These are phyloP conservation scores for Tyria jacobaeae DNA, from an alignment of 2,888 invertebrate genomes.

Conservation along the genomic window DNA sequence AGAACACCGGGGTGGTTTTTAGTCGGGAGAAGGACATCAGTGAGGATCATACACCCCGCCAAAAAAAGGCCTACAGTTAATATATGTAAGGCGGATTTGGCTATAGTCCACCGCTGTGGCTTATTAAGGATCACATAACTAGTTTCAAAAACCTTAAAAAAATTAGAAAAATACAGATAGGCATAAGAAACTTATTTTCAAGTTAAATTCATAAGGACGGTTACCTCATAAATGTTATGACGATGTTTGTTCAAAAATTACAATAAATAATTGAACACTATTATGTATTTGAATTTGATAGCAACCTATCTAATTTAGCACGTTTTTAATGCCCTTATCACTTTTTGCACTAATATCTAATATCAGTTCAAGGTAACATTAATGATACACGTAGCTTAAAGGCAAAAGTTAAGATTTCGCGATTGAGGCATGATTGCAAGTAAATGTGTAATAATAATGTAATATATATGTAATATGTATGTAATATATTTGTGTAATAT, in stretches of 20 bases:
- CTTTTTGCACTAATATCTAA: not conserved
- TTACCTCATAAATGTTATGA: not conserved
- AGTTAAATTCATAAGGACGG: not conserved
- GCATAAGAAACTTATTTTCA: not conserved
- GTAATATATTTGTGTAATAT: no score
- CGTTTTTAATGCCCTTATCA: constrained; percentile 21
- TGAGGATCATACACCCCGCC: no score
- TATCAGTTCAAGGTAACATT: constrained; percentile 44
- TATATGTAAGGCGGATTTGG: no score
- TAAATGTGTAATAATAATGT: not conserved
- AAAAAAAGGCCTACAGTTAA: no score
- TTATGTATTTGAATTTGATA: not conserved
- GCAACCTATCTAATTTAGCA: constrained; percentile 21
- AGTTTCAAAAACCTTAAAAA: no score
- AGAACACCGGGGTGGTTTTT: no score
- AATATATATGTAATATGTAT: not conserved
- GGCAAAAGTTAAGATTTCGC: constrained; percentile 13
- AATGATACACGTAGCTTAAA: constrained; percentile 16
- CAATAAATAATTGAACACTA: not conserved
- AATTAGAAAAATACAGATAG: no score
- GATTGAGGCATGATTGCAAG: not conserved
- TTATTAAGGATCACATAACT: no score
- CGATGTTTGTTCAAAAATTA: not conserved
- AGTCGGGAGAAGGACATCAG: no score
- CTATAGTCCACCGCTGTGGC: no score